Conservation (phyloP, 1,140 invertebrate genomes). For the Drosophila ficusphila region DNA sequence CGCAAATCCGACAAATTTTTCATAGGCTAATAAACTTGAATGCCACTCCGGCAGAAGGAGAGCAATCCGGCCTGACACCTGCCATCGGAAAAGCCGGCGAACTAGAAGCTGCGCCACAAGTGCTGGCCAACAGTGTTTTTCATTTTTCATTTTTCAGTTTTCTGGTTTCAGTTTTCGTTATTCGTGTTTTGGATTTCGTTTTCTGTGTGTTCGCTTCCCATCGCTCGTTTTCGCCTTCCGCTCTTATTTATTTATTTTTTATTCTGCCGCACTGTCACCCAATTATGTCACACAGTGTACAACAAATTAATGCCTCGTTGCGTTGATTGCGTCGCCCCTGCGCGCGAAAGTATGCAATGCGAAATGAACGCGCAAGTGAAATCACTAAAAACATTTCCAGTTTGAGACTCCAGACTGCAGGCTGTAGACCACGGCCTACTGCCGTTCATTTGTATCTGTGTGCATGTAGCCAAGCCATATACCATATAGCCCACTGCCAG, state of each 20-base stretch:
- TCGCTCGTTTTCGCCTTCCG: too few species aligned
- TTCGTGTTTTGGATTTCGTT: conserved; percentile 11
- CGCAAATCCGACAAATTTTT: conserved; percentile 79
- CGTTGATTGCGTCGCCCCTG: conserved; percentile 74
- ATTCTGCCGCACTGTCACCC: conserved; percentile 80
- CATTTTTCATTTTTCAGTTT: not conserved
- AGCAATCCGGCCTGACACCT: conserved; percentile 39
- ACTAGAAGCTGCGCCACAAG: conserved; percentile 32
- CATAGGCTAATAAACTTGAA: conserved; percentile 83
- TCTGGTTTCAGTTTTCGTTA: conserved; percentile 3
- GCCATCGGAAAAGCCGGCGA: conserved; percentile 11
- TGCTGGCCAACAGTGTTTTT: conserved; percentile 63
- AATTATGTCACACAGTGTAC: conserved; percentile 82
- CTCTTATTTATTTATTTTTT: conserved; percentile 47
- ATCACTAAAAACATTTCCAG: conserved; percentile 75
- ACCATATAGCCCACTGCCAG: conserved; percentile 17
- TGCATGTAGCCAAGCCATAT: not conserved
- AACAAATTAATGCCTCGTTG: conserved; percentile 83
- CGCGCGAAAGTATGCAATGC: conserved; percentile 73
- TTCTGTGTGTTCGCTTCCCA: too few species aligned
- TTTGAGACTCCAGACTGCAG: conserved; percentile 22
- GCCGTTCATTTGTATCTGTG: not conserved
- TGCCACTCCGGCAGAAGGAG: conserved; percentile 57
- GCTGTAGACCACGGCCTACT: conserved; percentile 14
- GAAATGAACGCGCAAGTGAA: conserved; percentile 68